A percentile compares a stretch with the other conserved stretches of the same genome.
phyloP scores from a whole-genome alignment of 1,140 invertebrate species.

The Neodiprion lecontei region DNA sequence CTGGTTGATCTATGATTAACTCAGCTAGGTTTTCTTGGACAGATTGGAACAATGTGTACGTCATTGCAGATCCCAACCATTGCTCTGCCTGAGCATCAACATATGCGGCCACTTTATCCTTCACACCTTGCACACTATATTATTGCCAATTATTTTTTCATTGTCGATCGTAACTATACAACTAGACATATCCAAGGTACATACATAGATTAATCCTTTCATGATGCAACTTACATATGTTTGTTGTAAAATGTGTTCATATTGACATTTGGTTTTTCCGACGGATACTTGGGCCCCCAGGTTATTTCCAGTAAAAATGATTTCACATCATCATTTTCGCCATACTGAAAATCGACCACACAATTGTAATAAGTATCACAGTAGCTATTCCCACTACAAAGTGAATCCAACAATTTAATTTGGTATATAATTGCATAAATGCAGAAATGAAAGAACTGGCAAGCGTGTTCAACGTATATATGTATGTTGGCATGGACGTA shows the following conservation, averaged over 20 bases:
- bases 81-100: conserved; percentile 78
- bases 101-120: conserved; percentile 72
- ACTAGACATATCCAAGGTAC: conserved; percentile 29
- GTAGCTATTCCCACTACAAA: neutral
- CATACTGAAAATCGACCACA: conserved; percentile 71
- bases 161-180: conserved; percentile 37
- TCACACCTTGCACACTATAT: conserved; percentile 73
- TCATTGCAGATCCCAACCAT: conserved; percentile 90
- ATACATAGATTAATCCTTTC: conserved; percentile 6
- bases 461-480: conserved; percentile 7
- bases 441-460: neutral
- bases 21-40: conserved; percentile 83
- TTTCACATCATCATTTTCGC: conserved; percentile 78
- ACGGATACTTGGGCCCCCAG: conserved; percentile 88
- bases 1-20: conserved; percentile 74
- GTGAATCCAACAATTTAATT: neutral
- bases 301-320: conserved; percentile 88
- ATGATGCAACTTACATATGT: conserved; percentile 77
- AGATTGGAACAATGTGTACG: conserved; percentile 92
- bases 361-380: conserved; percentile 7
- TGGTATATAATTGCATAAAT: conserved; percentile 16
- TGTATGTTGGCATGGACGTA: too few species aligned
- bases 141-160: conserved; percentile 38
- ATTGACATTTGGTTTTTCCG: conserved; percentile 80
- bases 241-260: conserved; percentile 95